Conservation (phyloP, 2,113 vertebrate species). For the Saimiri boliviensis region DNA sequence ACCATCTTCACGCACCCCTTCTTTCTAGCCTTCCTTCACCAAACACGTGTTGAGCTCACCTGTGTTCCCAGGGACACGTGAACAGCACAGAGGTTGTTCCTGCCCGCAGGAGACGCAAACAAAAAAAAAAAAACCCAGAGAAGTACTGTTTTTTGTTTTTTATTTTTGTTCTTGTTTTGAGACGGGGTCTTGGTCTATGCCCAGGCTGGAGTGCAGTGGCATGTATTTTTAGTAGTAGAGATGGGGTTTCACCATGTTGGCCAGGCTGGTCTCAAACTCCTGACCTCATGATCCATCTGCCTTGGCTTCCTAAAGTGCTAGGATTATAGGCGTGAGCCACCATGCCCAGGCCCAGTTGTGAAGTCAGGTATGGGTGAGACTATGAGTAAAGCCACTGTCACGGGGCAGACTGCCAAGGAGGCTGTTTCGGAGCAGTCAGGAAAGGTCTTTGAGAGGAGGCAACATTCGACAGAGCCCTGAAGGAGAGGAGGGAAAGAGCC, state of each 20-base stretch:
- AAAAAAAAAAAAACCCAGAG: not conserved
- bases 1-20: rapidly evolving
- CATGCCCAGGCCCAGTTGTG: no score
- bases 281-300: no score
- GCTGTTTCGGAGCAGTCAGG: not conserved
- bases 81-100: not conserved
- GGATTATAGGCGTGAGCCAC: no score
- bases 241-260: no score
- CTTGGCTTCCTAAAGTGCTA: no score
- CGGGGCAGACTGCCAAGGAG: not conserved
- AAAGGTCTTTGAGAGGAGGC: not conserved
- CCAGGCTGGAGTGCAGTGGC: no score
- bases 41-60: not conserved
- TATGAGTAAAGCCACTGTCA: not conserved
- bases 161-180: no score
- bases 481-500: not conserved
- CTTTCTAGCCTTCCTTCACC: not conserved
- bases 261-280: no score
- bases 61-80: not conserved
- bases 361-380: not conserved
- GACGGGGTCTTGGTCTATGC: no score
- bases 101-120: not conserved
- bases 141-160: no score
- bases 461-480: not conserved
- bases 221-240: no score